Conservation (phyloP, 1,140 invertebrate species). For the Anoplolepis gracilipes region DNA sequence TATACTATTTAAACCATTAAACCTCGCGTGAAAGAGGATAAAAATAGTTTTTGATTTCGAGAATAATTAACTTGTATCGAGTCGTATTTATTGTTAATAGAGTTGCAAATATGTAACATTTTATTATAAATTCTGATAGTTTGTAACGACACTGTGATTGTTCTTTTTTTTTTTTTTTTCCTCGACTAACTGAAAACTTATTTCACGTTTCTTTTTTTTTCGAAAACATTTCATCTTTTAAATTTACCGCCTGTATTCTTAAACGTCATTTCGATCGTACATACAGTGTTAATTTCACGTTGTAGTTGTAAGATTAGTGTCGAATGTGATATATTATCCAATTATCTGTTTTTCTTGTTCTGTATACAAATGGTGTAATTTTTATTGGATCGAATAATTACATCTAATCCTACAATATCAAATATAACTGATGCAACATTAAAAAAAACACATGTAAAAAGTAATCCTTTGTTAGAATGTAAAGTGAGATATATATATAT, state of each 20-base stretch:
- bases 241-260: background rate
- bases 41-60: slow-evolving; percentile 2
- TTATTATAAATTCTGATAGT: slow-evolving; percentile 50
- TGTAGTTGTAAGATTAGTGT: no score
- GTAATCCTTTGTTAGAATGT: background rate
- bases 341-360: background rate
- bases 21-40: background rate
- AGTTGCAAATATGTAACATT: slow-evolving; percentile 64
- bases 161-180: slow-evolving; percentile 15
- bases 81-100: slow-evolving; percentile 67
- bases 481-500: background rate
- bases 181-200: background rate
- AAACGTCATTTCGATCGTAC: slow-evolving; percentile 24
- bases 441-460: background rate
- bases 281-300: background rate
- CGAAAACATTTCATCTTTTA: background rate
- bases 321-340: background rate
- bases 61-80: slow-evolving; percentile 20
- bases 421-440: background rate
- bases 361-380: background rate
- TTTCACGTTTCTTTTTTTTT: background rate
- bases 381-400: background rate
- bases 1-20: slow-evolving; percentile 51
- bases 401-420: background rate
- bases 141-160: slow-evolving; percentile 16